Evolutionary conservation across 2,113 vertebrate species (phyloP), one percentile per base, ranked within the genome.

Genomic region (Haemorhous mexicanus): DNA sequence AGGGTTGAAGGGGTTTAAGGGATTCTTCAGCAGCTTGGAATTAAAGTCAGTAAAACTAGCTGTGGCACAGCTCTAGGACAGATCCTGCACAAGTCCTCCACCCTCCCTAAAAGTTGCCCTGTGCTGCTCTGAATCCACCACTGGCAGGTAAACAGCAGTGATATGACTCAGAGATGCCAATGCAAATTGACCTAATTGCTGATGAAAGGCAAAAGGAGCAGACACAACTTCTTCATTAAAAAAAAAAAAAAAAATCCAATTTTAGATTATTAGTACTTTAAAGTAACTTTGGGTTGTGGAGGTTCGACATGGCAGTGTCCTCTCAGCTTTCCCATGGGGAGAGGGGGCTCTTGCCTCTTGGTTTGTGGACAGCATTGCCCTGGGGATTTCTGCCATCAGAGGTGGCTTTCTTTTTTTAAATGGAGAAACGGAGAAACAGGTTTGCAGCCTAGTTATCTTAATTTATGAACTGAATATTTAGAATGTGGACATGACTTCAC

Each of bases 31-130:
- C 37, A 69, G 10, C 7, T 69, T 41, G 49, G 32, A 58, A 41
- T 73, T 32, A 58, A 53, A 66, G 46, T 27, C 26, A 46, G 10
- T 43, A 30, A 88, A 77, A 1, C 23, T 26, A 73, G 16, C 13
- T 43, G 30, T 63, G 44, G 16, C 15, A 20, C 6, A 77, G 27
- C 24, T 59, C 58, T 20, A 32, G 70, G 35, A 27, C 9, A 61
- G 58, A 17, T 66, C 27, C 27, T n/a, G 8, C 13, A 10, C 0
- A 0, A 56, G 9, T 39, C 11, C 8, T 55, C 7, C 18, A 22
- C 16, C 19, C 13, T 73, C 12, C 50, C 37, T 70, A 24, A 26
- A 55, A 49, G 23, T 4, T n/a, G 2, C 8, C 18, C 7, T 0
- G 6, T 10, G 7, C 33, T 78, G 41, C 61, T 75, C 53, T 74